These are phyloP conservation scores for Rhagophthalmus giganteus DNA, from an alignment of 2,888 invertebrate species.

Conservation along the genomic window DNA sequence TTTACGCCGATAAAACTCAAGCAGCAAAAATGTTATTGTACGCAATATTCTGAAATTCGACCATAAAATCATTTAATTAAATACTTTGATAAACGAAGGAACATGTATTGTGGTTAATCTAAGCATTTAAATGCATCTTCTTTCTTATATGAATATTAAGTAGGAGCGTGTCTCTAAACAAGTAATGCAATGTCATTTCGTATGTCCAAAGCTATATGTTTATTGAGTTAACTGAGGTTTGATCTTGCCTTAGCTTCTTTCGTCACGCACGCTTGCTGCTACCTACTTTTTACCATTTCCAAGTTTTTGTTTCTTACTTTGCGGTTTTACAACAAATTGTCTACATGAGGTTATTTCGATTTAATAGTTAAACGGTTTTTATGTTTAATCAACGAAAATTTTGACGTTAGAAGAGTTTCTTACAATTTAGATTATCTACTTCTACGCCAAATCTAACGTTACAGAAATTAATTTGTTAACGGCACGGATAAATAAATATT, in stretches of 20 bases:
- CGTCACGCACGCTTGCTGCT: constrained; percentile 37
- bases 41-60: too few relatives aligned
- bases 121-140: constrained; percentile 40
- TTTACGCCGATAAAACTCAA: too few relatives aligned
- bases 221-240: constrained; percentile 37
- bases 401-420: too few relatives aligned
- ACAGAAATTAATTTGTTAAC: too few relatives aligned
- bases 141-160: constrained; percentile 42
- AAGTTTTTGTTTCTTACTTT: too few relatives aligned
- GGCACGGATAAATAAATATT: too few relatives aligned
- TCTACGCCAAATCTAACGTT: too few relatives aligned
- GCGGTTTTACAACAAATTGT: too few relatives aligned
- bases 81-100: constrained; percentile 1
- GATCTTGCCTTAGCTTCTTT: constrained; percentile 32
- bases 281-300: constrained; percentile 20
- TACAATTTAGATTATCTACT: too few relatives aligned
- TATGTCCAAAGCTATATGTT: constrained; percentile 36
- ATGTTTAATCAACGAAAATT: too few relatives aligned
- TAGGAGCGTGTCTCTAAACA: constrained; percentile 40
- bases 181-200: constrained; percentile 38
- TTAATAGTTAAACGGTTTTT: too few relatives aligned
- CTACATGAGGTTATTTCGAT: too few relatives aligned
- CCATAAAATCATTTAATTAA: constrained; percentile 3
- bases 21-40: not conserved
- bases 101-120: constrained; percentile 34